Evolutionary conservation across 92 coral and sea anemone species (phyloP).

Genomic region (Umimayanthus chanpuru): DNA sequence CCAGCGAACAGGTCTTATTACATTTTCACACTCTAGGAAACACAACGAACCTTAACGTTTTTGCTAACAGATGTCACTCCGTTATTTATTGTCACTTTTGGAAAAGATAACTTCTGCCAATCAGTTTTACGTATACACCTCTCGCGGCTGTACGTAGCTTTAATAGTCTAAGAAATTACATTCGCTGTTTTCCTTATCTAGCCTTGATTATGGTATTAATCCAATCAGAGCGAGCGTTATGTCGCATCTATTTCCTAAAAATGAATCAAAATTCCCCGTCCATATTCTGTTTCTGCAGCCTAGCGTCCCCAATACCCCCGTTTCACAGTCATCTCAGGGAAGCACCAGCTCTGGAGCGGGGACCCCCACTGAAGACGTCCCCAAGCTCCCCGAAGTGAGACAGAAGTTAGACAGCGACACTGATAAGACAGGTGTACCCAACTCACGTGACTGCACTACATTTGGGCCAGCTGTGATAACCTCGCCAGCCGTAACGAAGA

Average conservation of each 20-base stretch:
- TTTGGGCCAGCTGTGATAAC: neutral
- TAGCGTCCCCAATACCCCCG: constrained; percentile 32
- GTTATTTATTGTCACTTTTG: neutral
- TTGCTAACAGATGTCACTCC: too few relatives aligned
- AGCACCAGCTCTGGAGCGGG: constrained; percentile 39
- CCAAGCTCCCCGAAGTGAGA: constrained; percentile 30
- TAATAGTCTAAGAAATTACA: too few relatives aligned
- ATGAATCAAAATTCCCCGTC: neutral
- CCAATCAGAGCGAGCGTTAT: neutral
- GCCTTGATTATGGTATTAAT: too few relatives aligned
- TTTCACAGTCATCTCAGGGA: constrained; percentile 39
- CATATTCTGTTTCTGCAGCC: neutral
- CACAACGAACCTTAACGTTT: too few relatives aligned
- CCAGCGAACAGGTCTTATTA: too few relatives aligned
- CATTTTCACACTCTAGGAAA: neutral
- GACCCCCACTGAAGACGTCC: constrained; percentile 22
- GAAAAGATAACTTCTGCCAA: neutral
- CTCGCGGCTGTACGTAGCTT: too few relatives aligned
- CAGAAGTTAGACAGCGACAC: neutral
- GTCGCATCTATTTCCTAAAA: neutral
- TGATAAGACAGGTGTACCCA: neutral
- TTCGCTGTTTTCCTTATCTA: too few relatives aligned
- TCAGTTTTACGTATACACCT: too few relatives aligned
- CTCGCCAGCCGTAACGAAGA: constrained; percentile 17
- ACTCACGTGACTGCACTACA: neutral